Base-by-base conservation (phyloP, 1,140 invertebrate genomes). In the Akabosia matsudoensis region DNA sequence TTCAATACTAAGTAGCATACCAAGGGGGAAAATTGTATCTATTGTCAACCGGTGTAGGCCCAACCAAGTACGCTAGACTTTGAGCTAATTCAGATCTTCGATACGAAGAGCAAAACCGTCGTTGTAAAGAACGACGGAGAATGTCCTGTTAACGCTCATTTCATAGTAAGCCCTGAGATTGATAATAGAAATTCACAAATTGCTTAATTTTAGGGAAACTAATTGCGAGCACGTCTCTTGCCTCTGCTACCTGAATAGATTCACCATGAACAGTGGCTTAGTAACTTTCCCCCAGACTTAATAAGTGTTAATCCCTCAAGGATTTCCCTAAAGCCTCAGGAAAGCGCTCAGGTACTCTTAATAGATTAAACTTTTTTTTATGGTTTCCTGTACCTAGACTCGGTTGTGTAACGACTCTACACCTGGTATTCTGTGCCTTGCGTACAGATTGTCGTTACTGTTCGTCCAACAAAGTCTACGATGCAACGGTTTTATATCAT, bases 251-350 rank as follows among this genome's bases (percentile, higher is more conserved):
- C 54, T 56, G 54, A 56, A 56, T 24, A 70, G 67, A 4, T 70
- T 30, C 33, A 34, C 22, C 67, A 70, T 30, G 67, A 70, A 34
- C 67, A 70, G 22, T 70, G 67, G 67, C 67, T 70, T 10, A 70
- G 7, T 16, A 34, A 70, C 31, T 70, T 70, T 56, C 54, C 54
- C 4, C 67, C 67, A 26, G 28, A 70, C 7, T 4, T 70, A 10
- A 30, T 70, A 4, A 70, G 33, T 16, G 24, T 70, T 4, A 14
- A 34, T 30, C 67, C 67, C 2, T 14, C 28, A 22, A 34, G 28
- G 14, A 1, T 70, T 10, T 16, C 7, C 7, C 28, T 70, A 16
- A 30, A 70, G 28, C 67, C 67, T 7, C 28, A 70, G 14, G 67
- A 70, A 34, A 33, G 28, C 22, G 67, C 33, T 7, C 7, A 7